Evolutionary conservation across 2,888 invertebrate species (phyloP).

Genomic region (Lamellibrachia satsuma): DNA sequence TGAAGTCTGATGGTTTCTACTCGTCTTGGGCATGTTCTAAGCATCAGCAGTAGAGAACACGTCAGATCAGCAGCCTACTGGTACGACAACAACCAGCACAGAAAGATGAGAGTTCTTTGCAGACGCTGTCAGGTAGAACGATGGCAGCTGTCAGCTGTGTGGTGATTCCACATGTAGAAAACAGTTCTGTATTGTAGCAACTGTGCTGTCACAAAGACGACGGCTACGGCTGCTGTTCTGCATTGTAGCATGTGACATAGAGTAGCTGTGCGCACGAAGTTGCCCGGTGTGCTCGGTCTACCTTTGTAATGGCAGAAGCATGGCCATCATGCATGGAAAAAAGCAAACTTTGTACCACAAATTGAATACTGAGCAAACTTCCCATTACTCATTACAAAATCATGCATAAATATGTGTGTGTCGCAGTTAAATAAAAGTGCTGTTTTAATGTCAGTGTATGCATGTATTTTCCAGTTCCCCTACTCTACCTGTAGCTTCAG

Average conservation of each 20-base stretch:
- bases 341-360: background rate
- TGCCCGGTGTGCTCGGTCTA: background rate
- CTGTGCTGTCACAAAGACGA: background rate
- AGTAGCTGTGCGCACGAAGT: background rate
- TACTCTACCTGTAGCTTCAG: background rate
- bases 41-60: background rate
- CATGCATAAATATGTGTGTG: background rate
- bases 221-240: background rate
- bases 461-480: background rate
- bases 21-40: background rate
- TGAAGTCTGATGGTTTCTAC: background rate
- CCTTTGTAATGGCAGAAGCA: background rate
- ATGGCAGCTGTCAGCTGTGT: background rate
- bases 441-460: background rate
- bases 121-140: background rate
- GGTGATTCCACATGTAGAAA: background rate
- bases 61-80: background rate
- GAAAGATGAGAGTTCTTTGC: background rate
- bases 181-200: slow-evolving; percentile 10
- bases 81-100: background rate
- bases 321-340: background rate
- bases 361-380: background rate
- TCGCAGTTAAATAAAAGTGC: background rate
- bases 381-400: background rate
- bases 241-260: background rate